Conservation (phyloP, 2,797 vertebrate species). For the Geotria australis region DNA sequence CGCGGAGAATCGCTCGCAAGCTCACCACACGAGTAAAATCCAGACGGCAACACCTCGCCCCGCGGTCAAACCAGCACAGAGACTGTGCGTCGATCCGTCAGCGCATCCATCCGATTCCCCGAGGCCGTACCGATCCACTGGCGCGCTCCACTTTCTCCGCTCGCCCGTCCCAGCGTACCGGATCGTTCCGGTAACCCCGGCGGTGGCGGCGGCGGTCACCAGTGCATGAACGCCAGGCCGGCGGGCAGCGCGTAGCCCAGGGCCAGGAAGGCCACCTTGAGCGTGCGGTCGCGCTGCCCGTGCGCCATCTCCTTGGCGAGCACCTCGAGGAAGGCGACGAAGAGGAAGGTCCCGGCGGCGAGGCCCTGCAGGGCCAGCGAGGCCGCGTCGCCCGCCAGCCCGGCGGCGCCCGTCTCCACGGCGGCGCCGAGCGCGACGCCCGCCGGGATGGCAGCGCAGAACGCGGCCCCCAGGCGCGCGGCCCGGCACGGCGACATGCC, state of each 20-base stretch:
- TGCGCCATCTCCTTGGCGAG: conserved; percentile 46
- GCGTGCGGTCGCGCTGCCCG: conserved; percentile 28
- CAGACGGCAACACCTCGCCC: too few species aligned
- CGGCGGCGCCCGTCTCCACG: conserved; percentile 24
- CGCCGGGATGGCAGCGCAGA: conserved; percentile 52
- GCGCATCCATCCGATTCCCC: too few species aligned
- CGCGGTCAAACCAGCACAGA: too few species aligned
- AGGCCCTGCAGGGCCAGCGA: conserved; percentile 52
- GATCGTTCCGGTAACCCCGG: too few species aligned
- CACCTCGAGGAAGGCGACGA: conserved; percentile 68
- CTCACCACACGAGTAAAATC: too few species aligned
- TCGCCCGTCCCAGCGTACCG: too few species aligned
- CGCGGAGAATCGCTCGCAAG: too few species aligned
- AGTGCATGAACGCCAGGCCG: conserved; percentile 35
- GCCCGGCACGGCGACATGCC: conserved; percentile 25
- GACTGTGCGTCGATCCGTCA: too few species aligned
- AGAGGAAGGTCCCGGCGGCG: conserved; percentile 52
- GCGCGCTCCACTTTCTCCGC: too few species aligned
- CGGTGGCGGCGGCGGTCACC: conserved; percentile 14
- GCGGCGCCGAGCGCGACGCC: conserved; percentile 36
- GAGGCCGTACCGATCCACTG: too few species aligned
- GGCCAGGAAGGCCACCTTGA: conserved; percentile 59
- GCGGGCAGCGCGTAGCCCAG: conserved; percentile 39
- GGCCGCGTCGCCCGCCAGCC: conserved; percentile 14
- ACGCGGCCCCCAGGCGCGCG: conserved; percentile 21